phyloP scores from a whole-genome alignment of 2,888 invertebrate species.

The Minunthozetes semirufus region DNA sequence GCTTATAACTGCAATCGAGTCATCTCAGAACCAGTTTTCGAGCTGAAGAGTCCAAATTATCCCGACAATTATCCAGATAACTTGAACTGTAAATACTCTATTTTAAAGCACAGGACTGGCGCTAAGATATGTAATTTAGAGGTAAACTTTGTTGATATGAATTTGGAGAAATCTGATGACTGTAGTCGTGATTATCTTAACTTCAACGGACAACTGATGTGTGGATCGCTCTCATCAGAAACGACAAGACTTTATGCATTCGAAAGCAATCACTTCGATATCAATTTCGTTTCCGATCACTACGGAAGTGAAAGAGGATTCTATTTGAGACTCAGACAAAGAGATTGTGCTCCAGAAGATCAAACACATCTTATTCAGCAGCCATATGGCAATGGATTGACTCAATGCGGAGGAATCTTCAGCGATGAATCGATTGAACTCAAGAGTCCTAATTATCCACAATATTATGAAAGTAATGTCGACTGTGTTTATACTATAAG shows the following conservation, averaged over 20 bases:
- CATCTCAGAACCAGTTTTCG: conserved; percentile 35
- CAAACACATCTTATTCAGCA: not conserved
- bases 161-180: conserved; percentile 40
- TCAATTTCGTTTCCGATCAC: conserved; percentile 39
- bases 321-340: conserved; percentile 36
- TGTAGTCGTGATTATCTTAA: conserved; percentile 43
- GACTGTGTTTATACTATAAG: conserved; percentile 41
- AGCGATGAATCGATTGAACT: conserved; percentile 38
- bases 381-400: conserved; percentile 9
- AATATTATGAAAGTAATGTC: conserved; percentile 41
- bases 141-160: conserved; percentile 41
- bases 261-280: conserved; percentile 39
- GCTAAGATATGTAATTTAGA: conserved; percentile 42
- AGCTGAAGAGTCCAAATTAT: conserved; percentile 41
- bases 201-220: conserved; percentile 42
- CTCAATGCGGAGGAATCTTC: conserved; percentile 15
- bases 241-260: conserved; percentile 37
- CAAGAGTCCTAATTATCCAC: conserved; percentile 42
- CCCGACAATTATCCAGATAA: conserved; percentile 40
- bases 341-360: conserved; percentile 32
- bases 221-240: conserved; percentile 41
- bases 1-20: conserved; percentile 32
- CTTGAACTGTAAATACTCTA: conserved; percentile 41
- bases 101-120: conserved; percentile 36
- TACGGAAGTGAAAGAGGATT: conserved; percentile 27